Evolutionary conservation across 2,888 invertebrate species (phyloP), one percentile per base, ranked within the genome.

Genomic region (Dexiosoma caninum): DNA sequence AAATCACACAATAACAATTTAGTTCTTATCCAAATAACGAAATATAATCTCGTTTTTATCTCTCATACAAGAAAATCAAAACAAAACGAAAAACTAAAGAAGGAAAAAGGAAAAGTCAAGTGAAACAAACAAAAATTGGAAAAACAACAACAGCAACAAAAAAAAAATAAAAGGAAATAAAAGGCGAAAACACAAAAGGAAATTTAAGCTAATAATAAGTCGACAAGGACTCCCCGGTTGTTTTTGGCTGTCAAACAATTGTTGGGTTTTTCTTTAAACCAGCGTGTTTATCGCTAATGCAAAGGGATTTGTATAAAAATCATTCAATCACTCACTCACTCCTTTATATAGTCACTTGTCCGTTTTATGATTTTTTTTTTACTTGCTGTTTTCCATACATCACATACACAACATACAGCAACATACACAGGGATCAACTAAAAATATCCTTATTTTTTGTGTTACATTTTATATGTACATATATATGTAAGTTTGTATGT

Each of bases 161-260:
- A 14, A 59, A 60, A 30, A 59, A 19, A 30, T n/a, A n/a, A n/a
- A 12, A 2, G 5, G 40, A 42, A 1, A 53, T 16, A 10, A 16
- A 59, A 27, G 4, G 3, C 0, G 23, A 14, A n/a, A 14, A 53
- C 23, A 40, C 21, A 62, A 62, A n/a, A 44, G 59, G 30, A 76
- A 70, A 62, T 69, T 74, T 62, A 49, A 64, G 69, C 57, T 64
- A 79, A 66, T 64, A 79, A 66, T 79, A 79, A 70, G 76, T 60
- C 66, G 60, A 53, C 70, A 80, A 70, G 64, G 46, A 80, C 70
- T 76, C 66, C 59, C 59, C 10, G 23, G 51, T 60, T 66, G 53
- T 49, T 49, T 75, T 46, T 64, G 19, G 62, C 64, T 71, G 64
- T 1, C 64, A 71, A 42, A 16, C 64, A 64, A 64, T 71, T 59